phyloP scores from a whole-genome alignment of 2,113 vertebrate species.

The Microtus oregoni region DNA sequence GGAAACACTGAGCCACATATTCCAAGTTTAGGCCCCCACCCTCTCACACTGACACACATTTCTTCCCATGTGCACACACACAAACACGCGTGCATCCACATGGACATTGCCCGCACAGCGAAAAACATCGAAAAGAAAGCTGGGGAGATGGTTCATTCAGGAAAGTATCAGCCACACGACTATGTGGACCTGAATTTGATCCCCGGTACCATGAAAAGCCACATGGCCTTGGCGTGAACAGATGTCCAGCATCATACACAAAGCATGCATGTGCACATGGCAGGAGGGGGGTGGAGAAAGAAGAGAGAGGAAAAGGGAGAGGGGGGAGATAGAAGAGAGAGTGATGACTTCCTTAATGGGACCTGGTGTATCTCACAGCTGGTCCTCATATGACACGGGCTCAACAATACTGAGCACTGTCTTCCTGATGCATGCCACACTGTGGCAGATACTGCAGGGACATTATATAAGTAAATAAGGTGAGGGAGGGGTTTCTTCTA shows the following conservation, averaged over 20 bases:
- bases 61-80: no score
- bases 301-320: no score
- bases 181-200: neutral
- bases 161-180: neutral
- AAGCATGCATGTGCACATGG: neutral
- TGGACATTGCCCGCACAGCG: no score
- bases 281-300: neutral
- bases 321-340: neutral
- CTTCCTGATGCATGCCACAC: no score
- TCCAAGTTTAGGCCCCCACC: neutral
- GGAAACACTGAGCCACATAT: neutral
- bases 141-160: neutral
- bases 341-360: neutral
- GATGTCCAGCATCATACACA: neutral
- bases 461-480: neutral
- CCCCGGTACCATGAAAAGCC: neutral
- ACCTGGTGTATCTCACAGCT: neutral
- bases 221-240: neutral
- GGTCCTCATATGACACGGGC: neutral
- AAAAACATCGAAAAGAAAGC: neutral
- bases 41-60: neutral
- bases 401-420: neutral
- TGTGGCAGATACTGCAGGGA: neutral
- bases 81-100: neutral
- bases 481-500: neutral